Conservation (phyloP, 2,797 vertebrate species). For the Setipinna tenuifilis region DNA sequence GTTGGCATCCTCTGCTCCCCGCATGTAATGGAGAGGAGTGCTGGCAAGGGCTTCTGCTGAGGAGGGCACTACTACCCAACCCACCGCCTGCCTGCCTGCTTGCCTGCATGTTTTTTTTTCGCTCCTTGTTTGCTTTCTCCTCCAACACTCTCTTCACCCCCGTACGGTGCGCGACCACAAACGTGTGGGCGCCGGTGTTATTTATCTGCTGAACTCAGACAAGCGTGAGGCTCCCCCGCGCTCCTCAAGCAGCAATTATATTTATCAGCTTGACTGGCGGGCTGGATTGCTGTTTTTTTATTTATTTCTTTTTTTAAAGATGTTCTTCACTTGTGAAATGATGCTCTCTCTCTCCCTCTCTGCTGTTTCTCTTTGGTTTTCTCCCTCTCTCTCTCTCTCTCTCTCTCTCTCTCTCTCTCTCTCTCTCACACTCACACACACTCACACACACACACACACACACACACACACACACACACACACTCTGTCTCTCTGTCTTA, state of each 20-base stretch:
- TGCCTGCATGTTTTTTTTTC: neutral
- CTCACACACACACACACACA: too few species aligned
- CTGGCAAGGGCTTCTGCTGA: constrained; percentile 13
- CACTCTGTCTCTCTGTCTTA: neutral
- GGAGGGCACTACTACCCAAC: neutral
- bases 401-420: neutral
- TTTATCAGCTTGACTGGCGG: neutral
- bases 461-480: too few species aligned
- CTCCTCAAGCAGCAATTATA: neutral
- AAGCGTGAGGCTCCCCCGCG: neutral
- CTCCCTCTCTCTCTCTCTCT: neutral
- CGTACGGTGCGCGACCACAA: neutral
- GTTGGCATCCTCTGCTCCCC: neutral
- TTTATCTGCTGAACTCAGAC: constrained; percentile 12
- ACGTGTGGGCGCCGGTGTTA: neutral
- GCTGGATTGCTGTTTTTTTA: neutral
- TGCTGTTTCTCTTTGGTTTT: neutral
- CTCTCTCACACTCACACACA: neutral
- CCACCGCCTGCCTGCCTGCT: neutral
- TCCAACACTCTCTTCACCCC: neutral
- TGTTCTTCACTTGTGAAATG: neutral
- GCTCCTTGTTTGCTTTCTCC: neutral
- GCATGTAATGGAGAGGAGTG: neutral
- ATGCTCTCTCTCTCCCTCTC: neutral
- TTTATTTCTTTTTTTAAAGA: neutral